phyloP scores from a whole-genome alignment of 2,113 vertebrate genomes.

The Mormoops blainvillei region DNA sequence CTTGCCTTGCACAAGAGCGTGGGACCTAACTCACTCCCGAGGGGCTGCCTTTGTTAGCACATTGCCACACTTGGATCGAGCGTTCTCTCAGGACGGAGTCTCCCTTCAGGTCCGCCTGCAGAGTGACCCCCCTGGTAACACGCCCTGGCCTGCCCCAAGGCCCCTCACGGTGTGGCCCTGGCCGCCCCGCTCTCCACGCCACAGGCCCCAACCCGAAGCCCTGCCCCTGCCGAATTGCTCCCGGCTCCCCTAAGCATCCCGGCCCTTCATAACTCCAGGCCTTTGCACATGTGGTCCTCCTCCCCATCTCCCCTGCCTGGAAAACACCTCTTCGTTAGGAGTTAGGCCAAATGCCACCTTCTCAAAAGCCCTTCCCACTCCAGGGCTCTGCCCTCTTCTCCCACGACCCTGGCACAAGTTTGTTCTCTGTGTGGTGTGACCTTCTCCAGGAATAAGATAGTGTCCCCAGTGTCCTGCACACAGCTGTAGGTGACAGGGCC shows the following conservation, averaged over 20 bases:
- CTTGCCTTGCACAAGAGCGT: background rate
- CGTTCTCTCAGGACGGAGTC: background rate
- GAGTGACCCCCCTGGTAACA: background rate
- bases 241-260: background rate
- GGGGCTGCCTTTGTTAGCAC: background rate
- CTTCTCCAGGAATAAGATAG: background rate
- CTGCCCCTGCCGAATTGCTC: background rate
- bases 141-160: background rate
- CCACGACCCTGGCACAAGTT: background rate
- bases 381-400: background rate
- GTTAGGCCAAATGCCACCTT: background rate
- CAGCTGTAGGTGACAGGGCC: background rate
- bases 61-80: background rate
- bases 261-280: background rate
- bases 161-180: background rate
- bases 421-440: background rate
- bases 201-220: background rate
- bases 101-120: background rate
- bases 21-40: rapidly evolving
- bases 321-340: background rate
- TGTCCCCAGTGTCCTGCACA: background rate
- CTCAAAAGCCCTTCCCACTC: background rate
- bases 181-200: background rate
- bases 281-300: too few relatives aligned
- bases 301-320: background rate